phyloP scores from a whole-genome alignment of 92 coral and sea anemone species.

The Parazoanthus swiftii region DNA sequence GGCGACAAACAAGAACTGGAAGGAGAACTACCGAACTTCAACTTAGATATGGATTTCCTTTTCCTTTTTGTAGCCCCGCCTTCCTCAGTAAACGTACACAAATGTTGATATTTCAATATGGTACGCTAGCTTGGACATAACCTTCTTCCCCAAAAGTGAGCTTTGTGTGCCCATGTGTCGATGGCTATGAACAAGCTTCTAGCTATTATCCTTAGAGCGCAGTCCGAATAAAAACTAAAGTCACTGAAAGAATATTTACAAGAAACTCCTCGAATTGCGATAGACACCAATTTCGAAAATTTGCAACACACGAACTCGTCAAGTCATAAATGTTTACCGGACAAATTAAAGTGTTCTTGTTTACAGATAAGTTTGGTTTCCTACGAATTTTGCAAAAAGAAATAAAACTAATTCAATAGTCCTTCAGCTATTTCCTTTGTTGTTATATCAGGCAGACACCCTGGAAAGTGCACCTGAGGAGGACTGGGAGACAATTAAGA shows the following conservation, averaged over 20 bases:
- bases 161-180: not conserved
- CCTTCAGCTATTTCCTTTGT: not conserved
- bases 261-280: no score
- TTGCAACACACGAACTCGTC: not conserved
- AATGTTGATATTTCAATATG: no score
- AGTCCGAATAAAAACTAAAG: not conserved
- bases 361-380: not conserved
- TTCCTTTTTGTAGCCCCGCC: no score
- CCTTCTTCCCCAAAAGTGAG: not conserved
- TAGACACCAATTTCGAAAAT: no score
- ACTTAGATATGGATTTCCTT: no score
- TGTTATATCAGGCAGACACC: slow-evolving; percentile 24
- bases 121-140: no score
- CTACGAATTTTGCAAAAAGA: not conserved
- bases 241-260: not conserved
- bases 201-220: not conserved
- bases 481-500: slow-evolving; percentile 60
- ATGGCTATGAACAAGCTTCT: not conserved
- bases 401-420: no score
- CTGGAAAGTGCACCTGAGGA: slow-evolving; percentile 70
- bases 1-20: no score
- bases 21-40: no score
- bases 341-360: not conserved
- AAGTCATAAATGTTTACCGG: not conserved
- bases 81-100: no score